These are phyloP conservation scores for Capricornis sumatraensis DNA, from an alignment of 2,113 vertebrate genomes.

Conservation along the genomic window DNA sequence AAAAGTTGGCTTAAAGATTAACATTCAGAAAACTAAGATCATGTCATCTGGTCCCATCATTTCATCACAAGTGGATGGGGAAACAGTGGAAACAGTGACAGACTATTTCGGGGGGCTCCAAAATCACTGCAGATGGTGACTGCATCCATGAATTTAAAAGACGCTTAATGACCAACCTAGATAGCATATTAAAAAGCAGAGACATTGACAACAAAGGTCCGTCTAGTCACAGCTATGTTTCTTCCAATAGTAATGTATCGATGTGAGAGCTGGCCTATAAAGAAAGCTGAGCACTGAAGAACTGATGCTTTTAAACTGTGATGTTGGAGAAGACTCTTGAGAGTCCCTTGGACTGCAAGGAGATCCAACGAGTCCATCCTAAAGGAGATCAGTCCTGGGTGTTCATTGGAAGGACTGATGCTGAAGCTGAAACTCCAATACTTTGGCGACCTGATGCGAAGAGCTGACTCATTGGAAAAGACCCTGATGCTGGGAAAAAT, in stretches of 20 bases:
- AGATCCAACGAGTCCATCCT: neutral
- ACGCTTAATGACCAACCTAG: neutral
- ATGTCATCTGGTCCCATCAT: neutral
- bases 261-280: neutral
- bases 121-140: neutral
- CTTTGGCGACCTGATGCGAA: neutral
- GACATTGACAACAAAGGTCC: neutral
- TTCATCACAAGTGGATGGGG: neutral
- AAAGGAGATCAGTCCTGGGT: neutral
- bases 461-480: neutral
- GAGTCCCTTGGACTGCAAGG: neutral
- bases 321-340: neutral
- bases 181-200: neutral
- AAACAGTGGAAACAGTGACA: neutral
- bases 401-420: neutral
- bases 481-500: neutral
- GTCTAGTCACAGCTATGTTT: neutral
- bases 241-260: neutral
- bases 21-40: neutral
- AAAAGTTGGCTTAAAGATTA: neutral
- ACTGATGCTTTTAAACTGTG: neutral
- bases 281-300: neutral
- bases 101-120: neutral
- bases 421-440: neutral
- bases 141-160: neutral